phyloP scores from a whole-genome alignment of 2,797 vertebrate genomes.

The Syncerus caffer region DNA sequence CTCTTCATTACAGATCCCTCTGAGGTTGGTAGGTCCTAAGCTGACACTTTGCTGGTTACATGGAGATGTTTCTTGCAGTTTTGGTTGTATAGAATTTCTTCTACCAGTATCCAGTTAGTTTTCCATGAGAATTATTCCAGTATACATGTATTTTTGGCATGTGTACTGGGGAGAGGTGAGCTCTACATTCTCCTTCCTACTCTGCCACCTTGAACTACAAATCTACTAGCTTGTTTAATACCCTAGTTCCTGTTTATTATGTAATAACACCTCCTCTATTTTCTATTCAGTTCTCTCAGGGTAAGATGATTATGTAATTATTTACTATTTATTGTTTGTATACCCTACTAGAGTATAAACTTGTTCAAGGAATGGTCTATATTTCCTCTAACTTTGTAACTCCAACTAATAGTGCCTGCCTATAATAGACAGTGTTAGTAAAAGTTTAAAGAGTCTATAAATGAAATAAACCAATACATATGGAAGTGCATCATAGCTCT shows the following conservation, averaged over 20 bases:
- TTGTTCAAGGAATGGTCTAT: background rate
- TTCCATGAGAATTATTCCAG: background rate
- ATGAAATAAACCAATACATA: background rate
- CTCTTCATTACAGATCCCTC: background rate
- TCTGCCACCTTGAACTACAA: background rate
- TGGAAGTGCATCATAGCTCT: background rate
- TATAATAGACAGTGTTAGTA: background rate
- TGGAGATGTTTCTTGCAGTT: background rate
- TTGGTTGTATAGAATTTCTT: background rate
- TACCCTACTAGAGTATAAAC: background rate
- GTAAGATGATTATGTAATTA: background rate
- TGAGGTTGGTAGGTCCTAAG: background rate
- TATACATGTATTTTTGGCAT: background rate
- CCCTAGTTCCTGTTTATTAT: background rate
- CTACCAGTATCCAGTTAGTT: background rate
- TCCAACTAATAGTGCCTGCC: background rate
- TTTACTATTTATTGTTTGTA: background rate
- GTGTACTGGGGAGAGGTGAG: background rate
- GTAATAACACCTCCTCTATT: background rate
- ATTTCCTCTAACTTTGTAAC: background rate
- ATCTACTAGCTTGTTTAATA: background rate
- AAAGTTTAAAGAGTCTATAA: slow-evolving; percentile 14
- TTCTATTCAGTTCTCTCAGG: background rate
- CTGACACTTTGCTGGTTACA: background rate
- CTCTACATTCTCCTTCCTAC: background rate